phyloP scores from a whole-genome alignment of 2,797 vertebrate species.

The Rhyacichthys aspro region DNA sequence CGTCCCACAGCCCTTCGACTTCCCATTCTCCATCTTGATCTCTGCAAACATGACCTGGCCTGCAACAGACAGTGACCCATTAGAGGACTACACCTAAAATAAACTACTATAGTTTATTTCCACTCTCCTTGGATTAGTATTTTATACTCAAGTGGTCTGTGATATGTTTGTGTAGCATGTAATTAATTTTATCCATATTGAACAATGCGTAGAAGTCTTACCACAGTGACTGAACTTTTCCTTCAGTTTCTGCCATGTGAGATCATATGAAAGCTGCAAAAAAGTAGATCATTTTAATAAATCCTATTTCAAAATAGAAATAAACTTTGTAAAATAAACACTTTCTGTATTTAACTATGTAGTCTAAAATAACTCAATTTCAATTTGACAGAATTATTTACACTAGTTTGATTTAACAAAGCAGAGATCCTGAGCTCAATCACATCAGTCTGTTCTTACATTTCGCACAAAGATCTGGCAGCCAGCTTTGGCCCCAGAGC shows the following conservation, averaged over 20 bases:
- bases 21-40: constrained; percentile 99
- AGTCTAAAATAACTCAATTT: too few relatives aligned
- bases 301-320: neutral
- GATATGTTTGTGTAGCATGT: too few relatives aligned
- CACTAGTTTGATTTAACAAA: too few relatives aligned
- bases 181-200: neutral
- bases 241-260: constrained; percentile 99
- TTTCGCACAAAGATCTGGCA: constrained; percentile 99
- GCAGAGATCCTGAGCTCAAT: too few relatives aligned
- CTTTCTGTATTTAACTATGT: too few relatives aligned
- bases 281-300: constrained; percentile 35
- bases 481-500: constrained; percentile 88
- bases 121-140: too few relatives aligned
- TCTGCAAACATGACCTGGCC: constrained; percentile 99
- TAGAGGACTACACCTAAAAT: neutral
- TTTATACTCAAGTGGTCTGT: too few relatives aligned
- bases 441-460: constrained; percentile 76
- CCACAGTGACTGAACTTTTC: constrained; percentile 98
- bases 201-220: constrained; percentile 68
- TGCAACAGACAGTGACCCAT: constrained; percentile 50
- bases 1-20: constrained; percentile 97
- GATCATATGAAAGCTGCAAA: constrained; percentile 95
- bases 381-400: too few relatives aligned
- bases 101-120: too few relatives aligned
- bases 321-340: too few relatives aligned